These are phyloP conservation scores for Danio aesculapii DNA, from an alignment of 2,797 vertebrate genomes.

Conservation along the genomic window DNA sequence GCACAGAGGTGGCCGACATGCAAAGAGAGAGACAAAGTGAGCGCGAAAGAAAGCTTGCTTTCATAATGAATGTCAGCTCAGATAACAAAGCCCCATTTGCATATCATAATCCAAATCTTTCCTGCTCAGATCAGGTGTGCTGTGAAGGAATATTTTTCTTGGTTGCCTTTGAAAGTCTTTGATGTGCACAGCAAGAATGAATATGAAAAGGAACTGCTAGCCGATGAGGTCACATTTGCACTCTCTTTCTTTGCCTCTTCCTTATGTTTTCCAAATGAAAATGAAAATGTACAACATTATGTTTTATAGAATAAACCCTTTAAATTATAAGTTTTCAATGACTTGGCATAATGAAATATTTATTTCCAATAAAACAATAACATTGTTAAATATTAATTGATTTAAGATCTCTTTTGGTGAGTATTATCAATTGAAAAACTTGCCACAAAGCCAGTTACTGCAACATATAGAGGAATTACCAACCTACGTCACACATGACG, in stretches of 20 bases:
- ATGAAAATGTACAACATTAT: neutral
- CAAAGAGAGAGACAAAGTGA: constrained; percentile 19
- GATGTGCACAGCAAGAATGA: constrained; percentile 77
- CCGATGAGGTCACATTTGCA: constrained; percentile 64
- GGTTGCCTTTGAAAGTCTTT: constrained; percentile 75
- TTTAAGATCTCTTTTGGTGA: no score
- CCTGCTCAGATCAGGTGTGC: constrained; percentile 76
- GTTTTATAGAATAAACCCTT: constrained; percentile 2
- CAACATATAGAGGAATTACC: no score
- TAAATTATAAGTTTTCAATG: neutral
- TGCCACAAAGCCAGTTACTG: no score
- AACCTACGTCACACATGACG: no score
- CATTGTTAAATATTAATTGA: neutral
- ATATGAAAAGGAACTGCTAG: constrained; percentile 76
- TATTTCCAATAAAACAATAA: neutral
- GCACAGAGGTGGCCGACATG: constrained; percentile 52
- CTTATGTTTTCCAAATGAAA: constrained; percentile 68
- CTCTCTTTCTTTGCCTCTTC: constrained; percentile 19
- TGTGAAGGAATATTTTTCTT: constrained; percentile 71
- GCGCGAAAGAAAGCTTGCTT: constrained; percentile 53
- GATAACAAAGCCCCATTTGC: constrained; percentile 78
- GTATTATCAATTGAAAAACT: no score
- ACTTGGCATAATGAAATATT: neutral
- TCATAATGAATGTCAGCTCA: constrained; percentile 75
- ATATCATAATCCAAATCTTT: constrained; percentile 79